Evolutionary conservation across 2,888 invertebrate species (phyloP), one percentile per base, ranked within the genome.

Genomic region (Saturnia japonica): DNA sequence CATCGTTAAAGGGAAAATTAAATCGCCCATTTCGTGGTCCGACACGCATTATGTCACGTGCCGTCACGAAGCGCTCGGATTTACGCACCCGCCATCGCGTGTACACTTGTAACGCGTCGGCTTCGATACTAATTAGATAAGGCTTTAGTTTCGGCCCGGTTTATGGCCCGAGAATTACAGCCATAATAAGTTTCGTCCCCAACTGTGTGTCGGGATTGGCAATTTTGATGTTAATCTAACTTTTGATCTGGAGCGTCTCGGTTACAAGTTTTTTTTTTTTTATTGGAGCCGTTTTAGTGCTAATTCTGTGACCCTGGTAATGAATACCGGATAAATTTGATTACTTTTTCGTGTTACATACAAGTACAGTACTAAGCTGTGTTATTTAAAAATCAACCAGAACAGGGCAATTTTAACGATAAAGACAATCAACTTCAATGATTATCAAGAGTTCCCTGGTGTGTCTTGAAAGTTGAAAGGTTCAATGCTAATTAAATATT

Each of bases 101-200:
- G 51, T 42, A 57, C 70, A 66, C 67, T 67, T 67, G 67, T 70
- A 70, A 70, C 70, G 42, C 70, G 67, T 25, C 25, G 54, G 43
- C 70, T 67, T 78, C 81, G 80, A 86, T 86, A 85, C 82, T 85
- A 86, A 86, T 86, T 83, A 85, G 81, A 82, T 81, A 78, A 83
- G 79, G 80, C 77, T 81, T 77, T 78, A 80, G 79, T 77, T 79
- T 79, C 80, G 73, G 74, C 71, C 73, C 74, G 74, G 75, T 83
- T 85, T 85, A 85, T 82, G 80, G 77, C 75, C 79, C 80, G 75
- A 77, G 79, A 82, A 85, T 85, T 80, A 82, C 80, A 77, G 75
- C 80, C 74, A 80, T 84, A 84, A 82, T 83, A 82, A 83, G 81
- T 78, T 80, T 74, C 75, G 77, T 75, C 77, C 79, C 77, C 71